Conservation (phyloP, 2,888 invertebrate genomes). For the Zygogramma bicolorata region DNA sequence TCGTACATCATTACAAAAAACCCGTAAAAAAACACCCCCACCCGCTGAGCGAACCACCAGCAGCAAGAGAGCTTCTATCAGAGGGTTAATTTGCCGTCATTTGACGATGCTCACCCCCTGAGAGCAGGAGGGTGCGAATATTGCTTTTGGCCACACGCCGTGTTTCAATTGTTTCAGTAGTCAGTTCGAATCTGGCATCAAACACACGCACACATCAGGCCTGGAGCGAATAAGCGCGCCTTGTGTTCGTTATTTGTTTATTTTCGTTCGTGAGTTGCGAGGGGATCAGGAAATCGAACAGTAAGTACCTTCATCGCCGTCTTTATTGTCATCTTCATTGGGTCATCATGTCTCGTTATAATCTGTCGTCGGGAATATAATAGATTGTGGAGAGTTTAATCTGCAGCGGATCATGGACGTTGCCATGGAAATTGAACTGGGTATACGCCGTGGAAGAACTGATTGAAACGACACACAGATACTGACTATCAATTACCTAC, state of each 20-base stretch:
- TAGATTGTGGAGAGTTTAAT: neutral
- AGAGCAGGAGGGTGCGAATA: constrained; percentile 32
- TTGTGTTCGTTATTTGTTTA: constrained; percentile 18
- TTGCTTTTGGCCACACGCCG: constrained; percentile 35
- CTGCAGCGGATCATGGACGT: constrained; percentile 10
- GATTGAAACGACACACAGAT: constrained; percentile 6
- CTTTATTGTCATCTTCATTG: neutral
- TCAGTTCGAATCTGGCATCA: constrained; percentile 33
- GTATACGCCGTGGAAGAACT: neutral
- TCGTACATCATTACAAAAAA: too few relatives aligned
- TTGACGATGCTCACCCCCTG: constrained; percentile 35
- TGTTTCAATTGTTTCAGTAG: constrained; percentile 35
- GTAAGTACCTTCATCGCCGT: neutral
- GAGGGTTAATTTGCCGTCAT: constrained; percentile 32
- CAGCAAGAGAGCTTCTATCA: neutral
- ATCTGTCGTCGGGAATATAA: constrained; percentile 12
- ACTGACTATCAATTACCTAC: too few relatives aligned
- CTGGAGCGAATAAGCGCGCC: too few relatives aligned
- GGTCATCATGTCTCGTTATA: neutral
- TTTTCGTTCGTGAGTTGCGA: constrained; percentile 9
- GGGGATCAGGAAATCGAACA: constrained; percentile 5
- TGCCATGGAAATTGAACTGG: constrained; percentile 22
- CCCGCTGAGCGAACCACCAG: too few relatives aligned
- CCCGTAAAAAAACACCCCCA: too few relatives aligned
- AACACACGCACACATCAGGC: too few relatives aligned